Conservation (phyloP, 2,113 vertebrate species). For the Mesembrinibis cayennensis region DNA sequence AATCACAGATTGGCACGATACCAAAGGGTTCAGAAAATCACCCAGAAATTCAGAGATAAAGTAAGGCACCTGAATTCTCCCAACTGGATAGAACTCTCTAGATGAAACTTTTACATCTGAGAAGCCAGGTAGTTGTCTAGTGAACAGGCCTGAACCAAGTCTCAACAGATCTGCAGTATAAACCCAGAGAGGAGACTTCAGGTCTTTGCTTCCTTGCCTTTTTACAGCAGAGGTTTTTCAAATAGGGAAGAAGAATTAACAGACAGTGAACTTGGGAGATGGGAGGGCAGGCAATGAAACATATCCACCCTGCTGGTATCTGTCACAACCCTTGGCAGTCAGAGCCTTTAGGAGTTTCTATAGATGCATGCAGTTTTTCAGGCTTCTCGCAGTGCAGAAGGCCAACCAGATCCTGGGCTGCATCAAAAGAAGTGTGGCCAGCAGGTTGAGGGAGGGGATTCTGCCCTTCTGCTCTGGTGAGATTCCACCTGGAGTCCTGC, state of each 20-base stretch:
- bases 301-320: neutral
- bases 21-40: neutral
- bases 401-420: too few relatives aligned
- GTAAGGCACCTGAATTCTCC: neutral
- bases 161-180: neutral
- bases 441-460: too few relatives aligned
- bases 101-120: neutral
- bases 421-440: too few relatives aligned
- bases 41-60: neutral
- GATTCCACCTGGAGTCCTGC: too few relatives aligned
- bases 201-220: neutral
- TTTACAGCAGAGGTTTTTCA: neutral
- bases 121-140: neutral
- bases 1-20: neutral
- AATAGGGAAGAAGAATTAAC: neutral
- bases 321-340: neutral
- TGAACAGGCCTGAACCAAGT: neutral
- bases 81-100: neutral
- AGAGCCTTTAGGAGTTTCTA: neutral
- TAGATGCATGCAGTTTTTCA: neutral
- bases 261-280: neutral
- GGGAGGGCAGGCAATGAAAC: neutral
- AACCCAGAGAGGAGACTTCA: neutral
- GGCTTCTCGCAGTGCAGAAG: neutral
- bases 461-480: too few relatives aligned